phyloP scores from a whole-genome alignment of 1,140 invertebrate genomes.

The Dolichoris vasculosae region DNA sequence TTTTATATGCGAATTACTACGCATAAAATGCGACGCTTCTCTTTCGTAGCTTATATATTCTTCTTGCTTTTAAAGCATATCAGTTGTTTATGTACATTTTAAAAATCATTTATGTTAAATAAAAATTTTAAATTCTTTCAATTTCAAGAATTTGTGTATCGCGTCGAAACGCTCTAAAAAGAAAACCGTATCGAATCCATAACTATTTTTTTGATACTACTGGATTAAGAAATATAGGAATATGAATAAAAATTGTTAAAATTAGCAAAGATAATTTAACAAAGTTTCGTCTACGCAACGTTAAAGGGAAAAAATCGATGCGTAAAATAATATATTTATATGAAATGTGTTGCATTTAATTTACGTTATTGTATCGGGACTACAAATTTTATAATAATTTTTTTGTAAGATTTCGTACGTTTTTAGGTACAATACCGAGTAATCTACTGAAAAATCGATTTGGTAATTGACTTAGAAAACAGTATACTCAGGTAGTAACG shows the following conservation, averaged over 20 bases:
- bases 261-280: background rate
- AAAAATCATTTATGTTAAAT: background rate
- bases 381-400: background rate
- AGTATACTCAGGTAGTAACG: conserved; percentile 1
- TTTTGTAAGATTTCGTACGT: background rate
- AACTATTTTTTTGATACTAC: too few species aligned
- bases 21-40: background rate
- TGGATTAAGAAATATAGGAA: background rate
- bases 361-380: background rate
- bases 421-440: background rate
- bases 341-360: background rate
- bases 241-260: background rate
- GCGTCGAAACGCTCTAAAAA: background rate
- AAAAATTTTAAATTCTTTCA: background rate
- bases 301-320: too few species aligned
- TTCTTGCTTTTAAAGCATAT: background rate
- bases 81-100: background rate
- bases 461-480: conserved; percentile 4
- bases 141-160: background rate
- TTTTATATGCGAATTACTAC: conserved; percentile 16
- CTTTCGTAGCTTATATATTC: background rate
- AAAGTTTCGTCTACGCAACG: background rate
- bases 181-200: too few species aligned
- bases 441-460: conserved; percentile 30
- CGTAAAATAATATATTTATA: background rate